phyloP scores from a whole-genome alignment of 35 echinoderm and acorn worm genomes.

The Stichopus chloronotus region DNA sequence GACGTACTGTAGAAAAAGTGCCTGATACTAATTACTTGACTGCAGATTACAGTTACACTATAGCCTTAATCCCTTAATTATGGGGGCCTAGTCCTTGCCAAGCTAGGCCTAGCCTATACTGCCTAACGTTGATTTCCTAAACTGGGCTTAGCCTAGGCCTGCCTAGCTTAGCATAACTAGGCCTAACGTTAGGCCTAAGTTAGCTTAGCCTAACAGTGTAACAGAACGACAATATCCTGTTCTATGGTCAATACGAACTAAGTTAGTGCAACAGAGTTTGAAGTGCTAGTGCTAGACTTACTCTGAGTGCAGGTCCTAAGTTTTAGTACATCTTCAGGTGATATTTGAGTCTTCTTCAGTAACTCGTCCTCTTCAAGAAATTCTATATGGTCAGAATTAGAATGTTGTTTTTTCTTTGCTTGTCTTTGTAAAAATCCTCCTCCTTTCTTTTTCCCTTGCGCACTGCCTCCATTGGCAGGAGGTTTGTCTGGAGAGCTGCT shows the following conservation, averaged over 20 bases:
- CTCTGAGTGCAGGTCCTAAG: conserved; percentile 82
- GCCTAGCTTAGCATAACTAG: not conserved
- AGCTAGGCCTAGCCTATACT: not conserved
- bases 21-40: not conserved
- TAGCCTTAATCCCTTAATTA: not conserved
- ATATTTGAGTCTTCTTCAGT: conserved; percentile 72
- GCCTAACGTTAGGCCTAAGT: not conserved
- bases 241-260: not conserved
- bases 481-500: conserved; percentile 86
- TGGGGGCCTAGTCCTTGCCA: not conserved
- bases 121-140: not conserved
- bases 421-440: conserved; percentile 91
- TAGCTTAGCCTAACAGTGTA: not conserved
- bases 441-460: conserved; percentile 91
- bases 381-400: conserved; percentile 61
- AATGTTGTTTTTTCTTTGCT: conserved; percentile 93
- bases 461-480: conserved; percentile 77
- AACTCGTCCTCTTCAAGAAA: conserved; percentile 76
- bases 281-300: conserved; percentile 44
- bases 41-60: not conserved
- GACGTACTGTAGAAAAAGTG: not conserved
- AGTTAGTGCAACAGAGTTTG: not conserved
- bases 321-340: conserved; percentile 89
- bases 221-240: not conserved
- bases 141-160: not conserved